Evolutionary conservation across 2,888 invertebrate species (phyloP), one percentile per base, ranked within the genome.

Genomic region (Drosophila nr. perissopoda): DNA sequence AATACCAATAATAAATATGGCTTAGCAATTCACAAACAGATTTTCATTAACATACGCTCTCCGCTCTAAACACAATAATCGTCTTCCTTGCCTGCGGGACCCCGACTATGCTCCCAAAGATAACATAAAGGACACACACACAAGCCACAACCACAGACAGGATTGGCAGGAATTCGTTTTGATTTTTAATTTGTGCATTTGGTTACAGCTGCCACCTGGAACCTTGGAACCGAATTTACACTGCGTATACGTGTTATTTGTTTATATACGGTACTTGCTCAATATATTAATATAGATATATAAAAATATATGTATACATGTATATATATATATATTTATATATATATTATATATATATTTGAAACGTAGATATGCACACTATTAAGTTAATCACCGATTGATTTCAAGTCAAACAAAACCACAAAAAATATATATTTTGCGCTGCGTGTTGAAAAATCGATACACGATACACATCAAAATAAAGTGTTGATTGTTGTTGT

Each of bases 401-500:
- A 63, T 42, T 34, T 16, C 8, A 29, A n/a, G 27, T n/a, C 13
- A 25, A 42, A 45, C 18, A 33, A 52, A 62, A 33, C 38, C 2
- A 52, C 2, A 18, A 36, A 45, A 58, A 33, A 52, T 2, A 57
- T 13, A 40, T 34, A n/a, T 18, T 45, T 63, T 53, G 42, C 42
- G 36, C 36, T 42, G 38, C 40, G 42, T 56, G 42, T 73, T 74
- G 78, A 78, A 78, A 78, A 78, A 78, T 78, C 78, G 75, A 78
- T 78, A 78, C 34, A 75, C 34, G 45, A 61, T 29, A 57, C 45
- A 69, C 61, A 74, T 66, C 48, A 78, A 78, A 69, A 78, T 72
- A 60, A 75, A 69, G 65, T 78, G 78, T 78, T 78, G 75, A 78
- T 72, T 78, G 76, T 77, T 76, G 67, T 61, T 72, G 63, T 63